Evolutionary conservation across 2,113 vertebrate genomes (phyloP), one percentile per base, ranked within the genome.

Genomic region (Notiomystis cincta): DNA sequence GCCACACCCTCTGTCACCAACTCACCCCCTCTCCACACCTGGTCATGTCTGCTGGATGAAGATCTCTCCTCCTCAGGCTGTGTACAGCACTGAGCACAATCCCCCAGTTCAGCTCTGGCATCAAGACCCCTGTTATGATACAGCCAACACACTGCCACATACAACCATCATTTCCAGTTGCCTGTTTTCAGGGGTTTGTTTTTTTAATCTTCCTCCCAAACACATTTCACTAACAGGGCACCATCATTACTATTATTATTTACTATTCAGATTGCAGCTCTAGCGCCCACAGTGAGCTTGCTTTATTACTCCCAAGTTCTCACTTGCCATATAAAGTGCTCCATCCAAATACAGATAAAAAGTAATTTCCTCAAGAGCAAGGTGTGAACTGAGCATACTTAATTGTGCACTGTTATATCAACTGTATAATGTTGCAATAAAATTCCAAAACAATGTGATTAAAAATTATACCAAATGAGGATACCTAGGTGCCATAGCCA

Each of bases 381-480:
- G 96, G 95, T 93, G 93, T 95, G 93, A 97, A 96, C 70, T 87
- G 93, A 98, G 96, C 96, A 97, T 93, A 96, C 93, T 96, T 96
- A 97, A 98, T 96, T 96, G 94, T 93, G 96, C 91, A 95, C 67
- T 80, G 89, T 94, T 97, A 94, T 87, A 96, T 91, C 86, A 97
- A 92, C 96, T 93, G 92, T 92, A 94, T 93, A 97, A 98, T 97
- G 96, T 76, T 96, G 93, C 95, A 98, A 98, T 98, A 97, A 97
- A 97, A 98, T 96, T 97, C 96, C 92, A 96, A 96, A 98, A 97
- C 97, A 98, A 98, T 96, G 94, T 97, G 95, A 98, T 98, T 96
- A 98, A 98, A 98, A 98, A 98, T 98, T 98, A 98, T 91, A 97
- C 79, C 51, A 80, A 94, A 96, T 33, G 94, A 97, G 95, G 87